Evolutionary conservation across 23 tunicate genomes (phyloP), one percentile per base, ranked within the genome.

Genomic region (Halocynthia aurantium): DNA sequence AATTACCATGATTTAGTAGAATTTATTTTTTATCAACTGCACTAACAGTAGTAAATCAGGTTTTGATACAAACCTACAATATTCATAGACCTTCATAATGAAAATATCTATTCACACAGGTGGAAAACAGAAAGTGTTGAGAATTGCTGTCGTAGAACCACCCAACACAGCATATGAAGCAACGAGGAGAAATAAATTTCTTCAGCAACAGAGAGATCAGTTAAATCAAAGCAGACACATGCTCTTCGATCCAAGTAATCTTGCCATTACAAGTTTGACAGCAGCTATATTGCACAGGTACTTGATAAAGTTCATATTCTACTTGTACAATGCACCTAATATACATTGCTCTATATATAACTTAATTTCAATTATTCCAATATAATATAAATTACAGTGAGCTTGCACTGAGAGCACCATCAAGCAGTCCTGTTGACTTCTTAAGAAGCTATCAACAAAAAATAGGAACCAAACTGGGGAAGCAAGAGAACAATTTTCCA

Each of bases 361-460:
- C 17, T 58, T 58, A 58, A 13, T 58, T 1, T 31, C 44, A 31
- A 31, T 31, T 31, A 31, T 31, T 31, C 44, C 44, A 12, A 17
- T 15, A 17, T 12, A 10, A 51, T 66, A 40, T 78, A 22, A 15
- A 13, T 15, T 81, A 57, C 57, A 89, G 96, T 75, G 96, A 84
- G 49, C 52, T 89, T 18, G 79, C 81, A 51, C 55, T 89, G 61
- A 81, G 96, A 80, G 96, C 96, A 31, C 96, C 96, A 52, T 89
- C 96, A 21, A 89, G 96, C 88, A 89, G 96, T 63, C 96, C 96
- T 8, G 88, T 89, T 11, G 96, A 89, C 73, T 80, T 84, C 52
- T 74, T 64, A 64, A 51, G 77, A 57, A 75, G 81, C 44, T 60
- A 81, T 22, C 72, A 31, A 31, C 44, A 31, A 31, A 31, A 31